Base-by-base conservation (phyloP, 2,888 invertebrate genomes). In the Hirudinaria manillensis region DNA sequence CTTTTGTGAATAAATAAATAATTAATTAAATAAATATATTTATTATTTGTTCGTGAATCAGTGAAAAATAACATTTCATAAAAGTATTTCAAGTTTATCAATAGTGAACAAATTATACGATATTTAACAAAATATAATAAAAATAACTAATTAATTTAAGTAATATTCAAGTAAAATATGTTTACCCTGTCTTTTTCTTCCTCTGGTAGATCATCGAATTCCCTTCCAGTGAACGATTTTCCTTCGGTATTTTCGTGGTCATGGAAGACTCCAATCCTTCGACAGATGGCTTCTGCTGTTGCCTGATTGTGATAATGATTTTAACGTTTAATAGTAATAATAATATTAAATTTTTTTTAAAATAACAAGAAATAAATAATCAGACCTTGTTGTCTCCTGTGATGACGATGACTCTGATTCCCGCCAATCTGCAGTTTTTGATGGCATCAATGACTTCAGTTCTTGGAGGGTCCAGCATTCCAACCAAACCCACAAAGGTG, bases 351-450 rank as follows among this genome's bases (percentile, higher is more conserved):
- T 29, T 3, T 27, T 16, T 7, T 36, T 61, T 27, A 61, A 6
- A 29, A 13, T 27, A 27, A 24, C 4, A 2, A 61, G 29, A 16
- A 2, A 53, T 16, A 53, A 61, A 21, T 24, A 61, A 45, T 24
- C 45, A 21, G 77, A 87, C 87, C 88, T 99, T 99, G 90, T 99
- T 99, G 88, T 99, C 99, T 84, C 99, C 99, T 86, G 99, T 99
- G 88, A 99, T 99, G 87, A 99, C 99, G 87, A 99, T 99, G 82
- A 99, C 99, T 80, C 99, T 93, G 87, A 99, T 99, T 86, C 99
- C 99, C 87, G 98, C 98, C 81, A 93, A 93, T 81, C 96, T 92
- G 88, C 99, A 99, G 82, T 93, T 91, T 79, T 90, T 90, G 86
- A 99, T 99, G 3, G 98, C 92, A 86, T 94, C 94, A 24, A 80